A percentile compares a stretch with the other conserved stretches of the same genome.
phyloP scores from a whole-genome alignment of 1,140 invertebrate species.

The Platyura marginata region DNA sequence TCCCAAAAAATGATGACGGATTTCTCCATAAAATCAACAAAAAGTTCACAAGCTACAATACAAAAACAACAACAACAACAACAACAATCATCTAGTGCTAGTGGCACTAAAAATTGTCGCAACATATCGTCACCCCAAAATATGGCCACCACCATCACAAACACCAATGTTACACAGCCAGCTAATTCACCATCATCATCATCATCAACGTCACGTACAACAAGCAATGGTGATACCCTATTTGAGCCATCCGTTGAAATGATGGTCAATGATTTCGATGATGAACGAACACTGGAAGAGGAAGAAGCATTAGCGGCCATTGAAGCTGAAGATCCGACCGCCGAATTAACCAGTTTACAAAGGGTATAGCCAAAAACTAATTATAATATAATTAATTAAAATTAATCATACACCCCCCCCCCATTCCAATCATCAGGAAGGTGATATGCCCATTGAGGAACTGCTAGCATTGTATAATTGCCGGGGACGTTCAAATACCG shows the following conservation, averaged over 20 bases:
- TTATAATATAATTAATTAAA: too few species aligned
- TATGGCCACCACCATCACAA: too few species aligned
- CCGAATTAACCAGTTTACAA: conserved; percentile 74
- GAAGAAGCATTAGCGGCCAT: conserved; percentile 83
- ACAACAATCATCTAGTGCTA: too few species aligned
- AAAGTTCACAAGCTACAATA: too few species aligned
- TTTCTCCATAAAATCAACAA: too few species aligned
- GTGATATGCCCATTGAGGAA: conserved; percentile 89
- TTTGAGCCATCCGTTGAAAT: conserved; percentile 63
- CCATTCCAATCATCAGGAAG: conserved; percentile 8
- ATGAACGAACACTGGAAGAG: conserved; percentile 87
- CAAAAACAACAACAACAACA: too few species aligned
- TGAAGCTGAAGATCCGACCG: conserved; percentile 58
- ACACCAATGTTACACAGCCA: too few species aligned
- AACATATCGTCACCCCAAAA: too few species aligned
- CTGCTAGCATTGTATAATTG: conserved; percentile 65
- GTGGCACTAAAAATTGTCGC: too few species aligned
- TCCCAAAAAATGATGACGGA: too few species aligned
- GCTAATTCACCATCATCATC: background rate
- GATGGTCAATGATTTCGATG: conserved; percentile 94
- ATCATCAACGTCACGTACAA: background rate
- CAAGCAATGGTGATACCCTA: background rate
- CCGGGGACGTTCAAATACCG: background rate
- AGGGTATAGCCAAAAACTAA: too few species aligned
- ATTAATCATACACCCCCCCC: background rate